Conservation (phyloP, 2,888 invertebrate genomes). For the Caenorhabditis parvicauda region DNA sequence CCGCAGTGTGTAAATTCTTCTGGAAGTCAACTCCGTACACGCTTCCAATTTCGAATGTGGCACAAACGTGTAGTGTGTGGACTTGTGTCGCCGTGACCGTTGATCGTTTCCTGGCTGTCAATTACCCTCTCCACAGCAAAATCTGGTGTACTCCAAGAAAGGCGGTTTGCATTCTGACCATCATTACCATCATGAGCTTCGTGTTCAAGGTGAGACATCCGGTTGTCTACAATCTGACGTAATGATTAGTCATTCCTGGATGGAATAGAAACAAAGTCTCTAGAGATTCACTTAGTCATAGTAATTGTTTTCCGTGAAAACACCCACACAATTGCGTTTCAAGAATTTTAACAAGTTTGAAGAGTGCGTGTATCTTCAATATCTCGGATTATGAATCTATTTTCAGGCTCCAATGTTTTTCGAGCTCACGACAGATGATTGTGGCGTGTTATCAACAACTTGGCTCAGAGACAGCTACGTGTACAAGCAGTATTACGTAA, state of each 20-base stretch:
- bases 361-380: too few species aligned
- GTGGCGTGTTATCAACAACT: slow-evolving; percentile 44
- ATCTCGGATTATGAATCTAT: background rate
- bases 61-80: slow-evolving; percentile 54
- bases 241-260: too few species aligned
- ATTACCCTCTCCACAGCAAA: slow-evolving; percentile 54
- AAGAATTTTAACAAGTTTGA: too few species aligned
- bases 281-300: slow-evolving; percentile 38
- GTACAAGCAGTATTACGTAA: slow-evolving; percentile 51
- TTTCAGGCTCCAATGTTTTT: slow-evolving; percentile 47
- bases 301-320: too few species aligned
- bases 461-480: slow-evolving; percentile 39
- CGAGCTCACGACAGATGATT: slow-evolving; percentile 50
- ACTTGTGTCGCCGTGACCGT: slow-evolving; percentile 60
- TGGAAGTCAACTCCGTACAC: slow-evolving; percentile 53
- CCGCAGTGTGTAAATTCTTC: slow-evolving; percentile 53
- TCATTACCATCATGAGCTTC: slow-evolving; percentile 44
- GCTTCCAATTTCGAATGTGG: slow-evolving; percentile 53
- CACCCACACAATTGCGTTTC: slow-evolving; percentile 12
- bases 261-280: slow-evolving; percentile 44
- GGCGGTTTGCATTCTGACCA: slow-evolving; percentile 37
- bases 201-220: slow-evolving; percentile 39
- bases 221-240: background rate
- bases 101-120: slow-evolving; percentile 56
- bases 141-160: slow-evolving; percentile 52